These are phyloP conservation scores for Caranx melampygus DNA, from an alignment of 2,113 vertebrate species.

Conservation along the genomic window DNA sequence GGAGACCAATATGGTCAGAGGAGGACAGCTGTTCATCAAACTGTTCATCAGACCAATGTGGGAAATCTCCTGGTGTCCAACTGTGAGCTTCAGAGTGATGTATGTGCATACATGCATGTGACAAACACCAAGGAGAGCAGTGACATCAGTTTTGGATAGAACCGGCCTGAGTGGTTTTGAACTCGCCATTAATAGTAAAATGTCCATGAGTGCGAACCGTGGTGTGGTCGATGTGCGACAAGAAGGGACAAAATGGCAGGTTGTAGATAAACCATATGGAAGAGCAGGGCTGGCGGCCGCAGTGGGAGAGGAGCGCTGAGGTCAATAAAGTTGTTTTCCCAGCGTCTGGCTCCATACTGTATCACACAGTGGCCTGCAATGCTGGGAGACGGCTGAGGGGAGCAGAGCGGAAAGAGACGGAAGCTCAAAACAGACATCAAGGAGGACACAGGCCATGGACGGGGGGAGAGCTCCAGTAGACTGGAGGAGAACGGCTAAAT, in stretches of 20 bases:
- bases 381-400: conserved; percentile 25
- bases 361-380: conserved; percentile 8
- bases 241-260: conserved; percentile 54
- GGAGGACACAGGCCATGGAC: not conserved
- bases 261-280: conserved; percentile 55
- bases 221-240: conserved; percentile 2
- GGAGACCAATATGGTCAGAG: too few relatives aligned
- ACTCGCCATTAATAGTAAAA: conserved; percentile 44
- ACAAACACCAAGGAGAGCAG: not conserved
- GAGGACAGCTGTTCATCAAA: too few relatives aligned
- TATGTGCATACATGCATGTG: not conserved
- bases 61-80: too few relatives aligned
- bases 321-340: conserved; percentile 53
- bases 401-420: conserved; percentile 4
- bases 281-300: conserved; percentile 5
- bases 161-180: conserved; percentile 7
- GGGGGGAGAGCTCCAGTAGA: not conserved
- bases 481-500: not conserved
- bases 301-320: conserved; percentile 19
- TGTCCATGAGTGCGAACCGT: conserved; percentile 21
- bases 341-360: conserved; percentile 34
- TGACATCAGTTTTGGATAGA: conserved; percentile 6
- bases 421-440: conserved; percentile 38
- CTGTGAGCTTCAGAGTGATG: not conserved
- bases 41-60: too few relatives aligned